Percentiles rank a stretch among this genome's conserved stretches.
Evolutionary conservation across 2,113 vertebrate genomes (phyloP).

Genomic region (Recurvirostra avosetta): DNA sequence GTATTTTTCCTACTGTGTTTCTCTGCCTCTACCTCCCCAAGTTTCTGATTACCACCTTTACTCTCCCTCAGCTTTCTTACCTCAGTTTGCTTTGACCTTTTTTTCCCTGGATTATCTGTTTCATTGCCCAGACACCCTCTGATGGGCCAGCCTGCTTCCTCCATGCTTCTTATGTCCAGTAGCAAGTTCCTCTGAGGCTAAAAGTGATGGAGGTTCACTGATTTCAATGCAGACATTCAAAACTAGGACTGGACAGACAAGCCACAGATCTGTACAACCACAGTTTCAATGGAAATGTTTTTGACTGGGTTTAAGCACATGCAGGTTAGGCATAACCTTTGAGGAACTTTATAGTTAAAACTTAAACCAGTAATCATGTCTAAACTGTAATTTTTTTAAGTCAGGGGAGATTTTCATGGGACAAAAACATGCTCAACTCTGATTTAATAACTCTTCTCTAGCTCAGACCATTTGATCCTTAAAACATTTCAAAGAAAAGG

Average conservation of each 20-base stretch:
- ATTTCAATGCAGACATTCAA: background rate
- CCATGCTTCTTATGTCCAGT: background rate
- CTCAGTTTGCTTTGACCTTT: background rate
- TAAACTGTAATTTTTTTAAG: background rate
- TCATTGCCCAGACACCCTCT: background rate
- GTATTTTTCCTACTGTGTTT: background rate
- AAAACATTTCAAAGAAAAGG: background rate
- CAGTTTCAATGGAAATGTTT: background rate
- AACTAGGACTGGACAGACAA: background rate
- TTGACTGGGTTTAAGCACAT: background rate
- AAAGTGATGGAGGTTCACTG: background rate
- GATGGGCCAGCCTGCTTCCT: background rate
- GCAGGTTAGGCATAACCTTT: background rate
- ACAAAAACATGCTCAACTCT: background rate
- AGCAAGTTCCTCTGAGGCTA: background rate
- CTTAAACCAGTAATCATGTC: background rate
- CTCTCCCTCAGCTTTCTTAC: background rate
- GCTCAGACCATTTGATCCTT: background rate
- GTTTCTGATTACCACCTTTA: background rate
- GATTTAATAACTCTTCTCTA: background rate
- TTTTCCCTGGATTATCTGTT: background rate
- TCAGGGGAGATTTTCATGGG: background rate
- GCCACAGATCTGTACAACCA: background rate
- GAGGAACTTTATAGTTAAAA: background rate
- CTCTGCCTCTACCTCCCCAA: rapidly evolving